A percentile compares a stretch with the other conserved stretches of the same genome.
These are phyloP conservation scores for Channa maculata DNA, from an alignment of 2,113 vertebrate species.

Conservation along the genomic window DNA sequence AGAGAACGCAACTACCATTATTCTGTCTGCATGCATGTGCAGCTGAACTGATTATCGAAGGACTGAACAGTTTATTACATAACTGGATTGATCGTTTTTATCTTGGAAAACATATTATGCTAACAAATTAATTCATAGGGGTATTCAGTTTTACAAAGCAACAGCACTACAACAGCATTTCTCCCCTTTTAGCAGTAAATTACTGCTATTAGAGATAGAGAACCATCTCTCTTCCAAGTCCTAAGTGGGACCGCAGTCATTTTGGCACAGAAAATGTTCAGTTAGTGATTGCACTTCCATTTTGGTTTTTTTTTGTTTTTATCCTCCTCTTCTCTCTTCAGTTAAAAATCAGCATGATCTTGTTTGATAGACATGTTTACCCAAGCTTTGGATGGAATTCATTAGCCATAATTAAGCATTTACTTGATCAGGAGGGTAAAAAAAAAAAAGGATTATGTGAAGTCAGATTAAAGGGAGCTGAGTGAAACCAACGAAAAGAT, in stretches of 20 bases:
- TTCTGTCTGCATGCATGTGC: not conserved
- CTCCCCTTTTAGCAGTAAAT: slow-evolving; percentile 39
- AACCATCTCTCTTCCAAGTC: slow-evolving; percentile 35
- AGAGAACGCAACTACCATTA: not conserved
- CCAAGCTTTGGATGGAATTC: slow-evolving; percentile 81
- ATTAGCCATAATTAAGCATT: slow-evolving; percentile 84
- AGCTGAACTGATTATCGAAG: slow-evolving; percentile 4
- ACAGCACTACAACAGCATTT: slow-evolving; percentile 7
- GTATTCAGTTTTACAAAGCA: slow-evolving; percentile 36
- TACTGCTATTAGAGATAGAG: slow-evolving; percentile 35
- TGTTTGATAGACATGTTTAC: slow-evolving; percentile 83
- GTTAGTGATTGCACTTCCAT: slow-evolving; percentile 49
- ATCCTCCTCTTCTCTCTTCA: slow-evolving; percentile 51
- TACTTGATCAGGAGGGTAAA: slow-evolving; percentile 82
- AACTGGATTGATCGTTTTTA: slow-evolving; percentile 4
- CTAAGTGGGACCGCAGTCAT: slow-evolving; percentile 40
- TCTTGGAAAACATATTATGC: slow-evolving; percentile 4
- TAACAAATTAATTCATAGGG: slow-evolving; percentile 27
- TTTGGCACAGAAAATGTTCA: slow-evolving; percentile 54
- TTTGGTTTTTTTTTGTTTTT: not conserved
- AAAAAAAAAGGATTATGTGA: slow-evolving; percentile 81
- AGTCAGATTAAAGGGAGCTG: slow-evolving; percentile 83
- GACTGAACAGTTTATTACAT: not conserved
- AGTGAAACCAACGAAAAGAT: slow-evolving; percentile 79
- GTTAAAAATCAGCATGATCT: slow-evolving; percentile 71